Evolutionary conservation across 2,888 invertebrate genomes (phyloP), one percentile per base, ranked within the genome.

Genomic region (Anthophora plumipes): DNA sequence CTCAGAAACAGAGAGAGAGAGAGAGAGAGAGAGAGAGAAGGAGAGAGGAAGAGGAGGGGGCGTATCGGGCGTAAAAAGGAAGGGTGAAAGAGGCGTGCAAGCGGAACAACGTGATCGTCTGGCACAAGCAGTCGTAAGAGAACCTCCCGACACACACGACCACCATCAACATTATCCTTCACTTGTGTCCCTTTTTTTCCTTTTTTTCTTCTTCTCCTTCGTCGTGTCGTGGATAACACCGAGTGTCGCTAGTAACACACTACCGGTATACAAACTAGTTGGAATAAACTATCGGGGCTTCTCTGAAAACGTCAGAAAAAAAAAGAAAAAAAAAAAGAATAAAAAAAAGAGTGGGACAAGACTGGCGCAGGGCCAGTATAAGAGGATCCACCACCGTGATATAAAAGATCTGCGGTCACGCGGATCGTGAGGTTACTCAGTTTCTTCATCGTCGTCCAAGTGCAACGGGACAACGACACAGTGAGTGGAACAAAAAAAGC

Each of bases 381-480:
- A n/a, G n/a, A 81, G 76, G 85, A 88, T 84, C 83, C 84, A 76
- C 83, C 84, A 76, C 75, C 63, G 31, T 4, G 85, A 89, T 84
- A 86, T 88, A 83, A 88, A n/a, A 83, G 86, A 86, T 83, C 85
- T 57, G 70, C 84, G 84, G 84, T 88, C 76, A 80, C 80, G 68
- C 74, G 64, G 54, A 43, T 63, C 77, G 75, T 63, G 73, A 83
- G 77, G 74, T 77, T 80, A 85, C 79, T 87, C 79, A n/a, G 84
- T 85, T 84, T 87, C 87, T 83, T 88, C 86, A 88, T 88, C 88
- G 86, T 85, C 87, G 83, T 82, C 86, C 89, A 85, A 89, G 91
- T 91, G 91, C 90, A 91, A 9, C 57, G 43, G 68, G 46, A 59
- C 68, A n/a, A 31, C 31, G 4, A 31, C 31, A 31, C 2, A 69